Conservation (phyloP, 2,113 vertebrate genomes). For the rat (Rattus norvegicus) region DNA sequence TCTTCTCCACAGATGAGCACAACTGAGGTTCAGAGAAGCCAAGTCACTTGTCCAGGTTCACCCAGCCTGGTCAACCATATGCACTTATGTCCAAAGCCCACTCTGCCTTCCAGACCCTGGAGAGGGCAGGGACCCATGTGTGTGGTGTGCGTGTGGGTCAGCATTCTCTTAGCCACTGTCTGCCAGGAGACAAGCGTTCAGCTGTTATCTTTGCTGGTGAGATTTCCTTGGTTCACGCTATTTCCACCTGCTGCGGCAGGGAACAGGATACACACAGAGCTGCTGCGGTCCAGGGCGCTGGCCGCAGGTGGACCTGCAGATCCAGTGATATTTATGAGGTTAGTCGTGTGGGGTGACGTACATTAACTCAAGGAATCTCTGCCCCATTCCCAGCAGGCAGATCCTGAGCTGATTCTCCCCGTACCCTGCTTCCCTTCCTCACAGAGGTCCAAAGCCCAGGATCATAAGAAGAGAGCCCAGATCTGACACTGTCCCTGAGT, state of each 20-base stretch:
- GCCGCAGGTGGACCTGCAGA: background rate
- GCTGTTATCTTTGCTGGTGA: slow-evolving; percentile 56
- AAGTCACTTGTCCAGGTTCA: background rate
- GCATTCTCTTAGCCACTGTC: background rate
- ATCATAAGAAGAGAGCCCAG: background rate
- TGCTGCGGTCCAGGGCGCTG: background rate
- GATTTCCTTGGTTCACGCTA: slow-evolving; percentile 80
- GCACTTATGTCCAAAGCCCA: fast-evolving
- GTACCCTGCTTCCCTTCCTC: background rate
- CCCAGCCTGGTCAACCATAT: background rate
- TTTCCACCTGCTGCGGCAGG: slow-evolving; percentile 54
- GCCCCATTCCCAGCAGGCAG: background rate
- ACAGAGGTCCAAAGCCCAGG: too few species aligned
- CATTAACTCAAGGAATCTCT: background rate
- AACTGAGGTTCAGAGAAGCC: slow-evolving; percentile 21
- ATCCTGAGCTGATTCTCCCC: background rate
- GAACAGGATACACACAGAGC: slow-evolving; percentile 51
- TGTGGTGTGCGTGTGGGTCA: background rate
- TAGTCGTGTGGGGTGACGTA: background rate
- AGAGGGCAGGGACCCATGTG: background rate
- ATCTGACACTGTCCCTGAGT: background rate
- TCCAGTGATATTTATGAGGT: slow-evolving; percentile 48
- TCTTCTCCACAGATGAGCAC: background rate
- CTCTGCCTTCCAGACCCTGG: background rate
- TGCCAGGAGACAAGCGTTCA: slow-evolving; percentile 57